These are phyloP conservation scores for Cyclophora albipunctata DNA, from an alignment of 2,888 invertebrate genomes.

Conservation along the genomic window DNA sequence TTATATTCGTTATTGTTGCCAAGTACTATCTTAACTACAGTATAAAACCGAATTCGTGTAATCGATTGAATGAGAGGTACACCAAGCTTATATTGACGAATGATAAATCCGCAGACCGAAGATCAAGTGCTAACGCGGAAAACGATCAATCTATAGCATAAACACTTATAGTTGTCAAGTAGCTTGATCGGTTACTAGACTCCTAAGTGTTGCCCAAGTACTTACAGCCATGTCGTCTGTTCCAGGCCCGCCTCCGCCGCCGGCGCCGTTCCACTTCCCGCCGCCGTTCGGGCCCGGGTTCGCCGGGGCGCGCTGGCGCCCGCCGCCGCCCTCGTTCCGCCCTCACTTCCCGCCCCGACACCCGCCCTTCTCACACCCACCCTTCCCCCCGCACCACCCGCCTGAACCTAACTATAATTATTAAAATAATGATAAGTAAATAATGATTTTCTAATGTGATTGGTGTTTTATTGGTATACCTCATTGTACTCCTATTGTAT, in stretches of 20 bases:
- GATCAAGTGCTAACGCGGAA: too few species aligned
- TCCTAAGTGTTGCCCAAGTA: too few species aligned
- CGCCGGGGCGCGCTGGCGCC: conserved; percentile 74
- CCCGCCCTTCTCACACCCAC: conserved; percentile 81
- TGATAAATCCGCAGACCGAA: too few species aligned
- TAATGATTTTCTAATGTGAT: conserved; percentile 22
- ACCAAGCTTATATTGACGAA: too few species aligned
- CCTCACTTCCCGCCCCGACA: conserved; percentile 50
- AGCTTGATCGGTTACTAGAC: too few species aligned
- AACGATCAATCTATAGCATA: too few species aligned
- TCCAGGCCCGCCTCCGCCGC: conserved; percentile 50
- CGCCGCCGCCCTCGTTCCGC: conserved; percentile 41
- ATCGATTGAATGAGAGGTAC: too few species aligned
- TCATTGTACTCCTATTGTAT: background rate
- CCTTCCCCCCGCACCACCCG: conserved; percentile 78
- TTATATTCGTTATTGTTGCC: too few species aligned
- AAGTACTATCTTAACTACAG: too few species aligned
- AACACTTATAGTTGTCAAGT: too few species aligned
- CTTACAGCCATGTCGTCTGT: background rate
- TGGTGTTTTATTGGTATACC: background rate
- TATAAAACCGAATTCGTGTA: too few species aligned
- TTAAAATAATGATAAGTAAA: conserved; percentile 32
- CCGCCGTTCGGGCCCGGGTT: conserved; percentile 49
- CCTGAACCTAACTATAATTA: conserved; percentile 70
- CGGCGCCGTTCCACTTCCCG: conserved; percentile 49